phyloP scores from a whole-genome alignment of 2,888 invertebrate genomes.

The Nebria brevicollis region DNA sequence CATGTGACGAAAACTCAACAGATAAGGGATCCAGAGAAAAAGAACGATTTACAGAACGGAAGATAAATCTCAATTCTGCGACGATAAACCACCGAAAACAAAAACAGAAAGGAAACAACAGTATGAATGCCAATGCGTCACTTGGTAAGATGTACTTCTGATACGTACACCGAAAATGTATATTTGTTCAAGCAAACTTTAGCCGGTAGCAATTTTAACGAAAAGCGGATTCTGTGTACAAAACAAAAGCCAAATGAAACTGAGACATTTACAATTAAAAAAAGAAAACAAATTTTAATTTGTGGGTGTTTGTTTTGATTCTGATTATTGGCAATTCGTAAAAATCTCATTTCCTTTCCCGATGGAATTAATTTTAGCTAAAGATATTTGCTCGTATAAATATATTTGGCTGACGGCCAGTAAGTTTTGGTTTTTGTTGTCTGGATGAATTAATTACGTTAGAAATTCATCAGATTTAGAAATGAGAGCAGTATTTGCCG shows the following conservation, averaged over 20 bases:
- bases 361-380: too few species aligned
- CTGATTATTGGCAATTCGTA: too few species aligned
- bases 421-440: too few species aligned
- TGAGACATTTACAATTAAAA: too few species aligned
- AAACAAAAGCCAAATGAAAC: too few species aligned
- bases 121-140: background rate
- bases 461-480: background rate
- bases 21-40: slow-evolving; percentile 28
- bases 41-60: slow-evolving; percentile 36
- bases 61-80: slow-evolving; percentile 39
- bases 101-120: slow-evolving; percentile 6
- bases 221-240: too few species aligned
- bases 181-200: background rate
- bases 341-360: too few species aligned
- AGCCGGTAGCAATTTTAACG: too few species aligned
- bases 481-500: slow-evolving; percentile 7
- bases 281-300: too few species aligned
- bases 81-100: slow-evolving; percentile 32
- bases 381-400: too few species aligned
- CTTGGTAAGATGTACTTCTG: background rate
- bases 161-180: background rate
- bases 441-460: background rate
- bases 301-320: too few species aligned
- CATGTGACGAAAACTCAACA: slow-evolving; percentile 44
- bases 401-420: too few species aligned